These are phyloP conservation scores for Vanessa atalanta DNA, from an alignment of 1,140 invertebrate species.

Conservation along the genomic window DNA sequence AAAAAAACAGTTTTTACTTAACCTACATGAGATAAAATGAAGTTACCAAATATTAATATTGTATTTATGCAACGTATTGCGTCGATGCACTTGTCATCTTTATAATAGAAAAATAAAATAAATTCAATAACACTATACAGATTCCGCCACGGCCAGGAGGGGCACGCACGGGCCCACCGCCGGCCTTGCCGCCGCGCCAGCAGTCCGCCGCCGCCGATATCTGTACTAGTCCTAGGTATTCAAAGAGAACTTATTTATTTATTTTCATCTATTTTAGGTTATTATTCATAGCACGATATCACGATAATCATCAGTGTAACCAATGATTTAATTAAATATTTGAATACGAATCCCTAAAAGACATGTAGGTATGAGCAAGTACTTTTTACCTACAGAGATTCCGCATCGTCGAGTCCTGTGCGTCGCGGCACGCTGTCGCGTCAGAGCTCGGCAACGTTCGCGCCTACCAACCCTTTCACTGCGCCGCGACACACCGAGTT, in stretches of 20 bases:
- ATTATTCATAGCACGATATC: no score
- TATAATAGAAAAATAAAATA: no score
- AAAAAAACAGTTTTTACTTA: no score
- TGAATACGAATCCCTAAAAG: no score
- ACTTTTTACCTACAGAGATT: constrained; percentile 5
- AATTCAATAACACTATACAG: constrained; percentile 28
- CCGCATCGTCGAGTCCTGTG: constrained; percentile 32
- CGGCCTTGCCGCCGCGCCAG: constrained; percentile 68
- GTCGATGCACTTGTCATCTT: no score
- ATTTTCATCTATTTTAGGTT: background rate
- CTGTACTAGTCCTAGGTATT: constrained; percentile 62
- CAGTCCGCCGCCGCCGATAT: constrained; percentile 75
- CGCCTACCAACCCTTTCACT: constrained; percentile 67
- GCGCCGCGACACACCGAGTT: constrained; percentile 80
- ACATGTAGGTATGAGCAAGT: no score
- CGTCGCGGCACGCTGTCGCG: constrained; percentile 25
- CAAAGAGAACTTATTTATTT: background rate
- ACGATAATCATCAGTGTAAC: no score
- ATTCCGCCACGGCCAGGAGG: constrained; percentile 57
- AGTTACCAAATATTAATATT: no score
- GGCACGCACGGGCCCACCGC: constrained; percentile 51
- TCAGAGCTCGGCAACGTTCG: constrained; percentile 48
- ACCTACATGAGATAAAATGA: no score
- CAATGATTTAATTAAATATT: no score
- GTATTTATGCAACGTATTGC: no score